Evolutionary conservation across 2,797 vertebrate species (phyloP).

Genomic region (Cynopterus sphinx): DNA sequence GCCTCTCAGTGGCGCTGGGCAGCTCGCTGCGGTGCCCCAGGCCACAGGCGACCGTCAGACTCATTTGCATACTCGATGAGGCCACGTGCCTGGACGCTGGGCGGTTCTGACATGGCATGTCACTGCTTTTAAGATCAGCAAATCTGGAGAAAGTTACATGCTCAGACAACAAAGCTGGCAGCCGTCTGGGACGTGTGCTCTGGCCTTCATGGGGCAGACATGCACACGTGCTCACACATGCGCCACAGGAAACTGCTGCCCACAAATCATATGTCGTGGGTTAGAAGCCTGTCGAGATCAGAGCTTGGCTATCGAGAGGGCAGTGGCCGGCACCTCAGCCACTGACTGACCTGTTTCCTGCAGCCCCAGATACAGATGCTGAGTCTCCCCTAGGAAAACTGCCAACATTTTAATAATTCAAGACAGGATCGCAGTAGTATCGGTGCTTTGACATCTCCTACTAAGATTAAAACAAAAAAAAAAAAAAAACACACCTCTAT

Average conservation of each 20-base stretch:
- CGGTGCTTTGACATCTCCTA: background rate
- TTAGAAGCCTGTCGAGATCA: background rate
- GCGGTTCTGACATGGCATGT: conserved; percentile 75
- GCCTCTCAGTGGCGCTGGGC: conserved; percentile 58
- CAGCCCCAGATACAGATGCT: background rate
- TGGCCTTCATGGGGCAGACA: background rate
- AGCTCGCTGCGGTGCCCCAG: conserved; percentile 57
- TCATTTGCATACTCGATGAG: conserved; percentile 81
- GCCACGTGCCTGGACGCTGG: conserved; percentile 81
- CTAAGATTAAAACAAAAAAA: background rate
- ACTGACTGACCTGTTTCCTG: background rate
- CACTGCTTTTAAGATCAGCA: conserved; percentile 78
- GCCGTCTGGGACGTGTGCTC: background rate
- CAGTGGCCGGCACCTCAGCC: background rate
- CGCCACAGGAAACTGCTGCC: rapidly evolving
- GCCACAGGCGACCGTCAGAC: conserved; percentile 78
- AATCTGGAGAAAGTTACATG: conserved; percentile 75
- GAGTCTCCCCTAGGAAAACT: background rate
- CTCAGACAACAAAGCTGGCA: conserved; percentile 67
- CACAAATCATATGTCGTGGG: background rate
- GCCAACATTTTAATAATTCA: background rate
- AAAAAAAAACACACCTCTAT: background rate
- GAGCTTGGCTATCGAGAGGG: background rate
- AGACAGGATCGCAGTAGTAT: background rate
- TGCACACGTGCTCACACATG: background rate